Evolutionary conservation across 92 coral and sea anemone species (phyloP).

Genomic region (Zoanthus sansibaricus): DNA sequence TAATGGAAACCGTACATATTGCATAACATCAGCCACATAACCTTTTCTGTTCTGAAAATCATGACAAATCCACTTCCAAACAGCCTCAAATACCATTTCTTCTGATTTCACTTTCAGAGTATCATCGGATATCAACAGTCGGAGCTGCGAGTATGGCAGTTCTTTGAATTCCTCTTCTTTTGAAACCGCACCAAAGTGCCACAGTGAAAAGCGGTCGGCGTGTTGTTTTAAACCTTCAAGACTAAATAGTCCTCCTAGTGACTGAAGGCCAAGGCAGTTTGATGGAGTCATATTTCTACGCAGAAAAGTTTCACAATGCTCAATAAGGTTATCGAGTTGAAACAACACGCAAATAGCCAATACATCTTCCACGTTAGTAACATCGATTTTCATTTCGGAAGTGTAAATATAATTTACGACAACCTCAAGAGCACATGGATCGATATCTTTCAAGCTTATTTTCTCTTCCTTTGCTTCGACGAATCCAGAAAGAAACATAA

Average conservation of each 20-base stretch:
- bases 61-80: constrained; percentile 93
- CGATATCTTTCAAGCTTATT: constrained; percentile 84
- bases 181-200: constrained; percentile 95
- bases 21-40: constrained; percentile 86
- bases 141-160: constrained; percentile 86
- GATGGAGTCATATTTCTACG: constrained; percentile 97
- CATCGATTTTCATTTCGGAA: constrained; percentile 86
- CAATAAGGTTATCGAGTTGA: constrained; percentile 83
- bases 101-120: constrained; percentile 95
- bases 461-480: constrained; percentile 88
- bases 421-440: constrained; percentile 72
- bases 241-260: constrained; percentile 84
- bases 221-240: constrained; percentile 87
- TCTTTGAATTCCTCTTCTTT: constrained; percentile 92
- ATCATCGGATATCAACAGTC: constrained; percentile 82
- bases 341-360: constrained; percentile 83
- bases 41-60: constrained; percentile 81
- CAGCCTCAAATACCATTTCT: constrained; percentile 90
- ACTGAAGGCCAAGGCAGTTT: constrained; percentile 92
- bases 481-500: constrained; percentile 97
- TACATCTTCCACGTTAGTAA: constrained; percentile 89
- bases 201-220: constrained; percentile 87
- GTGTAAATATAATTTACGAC: constrained; percentile 92
- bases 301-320: constrained; percentile 95
- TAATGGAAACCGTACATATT: constrained; percentile 90